phyloP scores from a whole-genome alignment of 1,140 invertebrate genomes.

The Stegodyphus mimosarum region DNA sequence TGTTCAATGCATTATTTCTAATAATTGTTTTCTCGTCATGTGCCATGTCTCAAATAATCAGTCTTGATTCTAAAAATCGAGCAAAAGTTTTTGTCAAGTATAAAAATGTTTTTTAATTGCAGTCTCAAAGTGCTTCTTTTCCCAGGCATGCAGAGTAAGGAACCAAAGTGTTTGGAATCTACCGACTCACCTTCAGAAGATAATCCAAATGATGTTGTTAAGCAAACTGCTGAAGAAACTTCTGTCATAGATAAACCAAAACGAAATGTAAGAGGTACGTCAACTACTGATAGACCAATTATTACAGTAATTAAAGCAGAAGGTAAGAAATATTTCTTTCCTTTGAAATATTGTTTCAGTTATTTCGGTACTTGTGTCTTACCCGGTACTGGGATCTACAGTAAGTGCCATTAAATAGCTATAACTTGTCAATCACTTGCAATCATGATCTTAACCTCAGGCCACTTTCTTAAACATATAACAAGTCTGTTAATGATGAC shows the following conservation, averaged over 20 bases:
- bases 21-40: too few species aligned
- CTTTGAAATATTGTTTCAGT: neutral
- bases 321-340: slow-evolving; percentile 15
- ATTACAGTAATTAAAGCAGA: slow-evolving; percentile 38
- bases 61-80: neutral
- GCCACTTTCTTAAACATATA: too few species aligned
- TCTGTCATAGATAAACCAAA: neutral
- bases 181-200: neutral
- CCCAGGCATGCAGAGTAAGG: neutral
- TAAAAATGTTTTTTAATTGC: neutral
- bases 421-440: too few species aligned
- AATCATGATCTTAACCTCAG: too few species aligned
- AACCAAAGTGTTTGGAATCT: neutral
- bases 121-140: neutral
- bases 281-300: slow-evolving; percentile 39
- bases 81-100: neutral
- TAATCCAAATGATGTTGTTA: neutral
- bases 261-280: neutral
- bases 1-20: too few species aligned
- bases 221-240: neutral
- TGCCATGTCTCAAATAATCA: neutral
- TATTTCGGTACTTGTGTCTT: neutral
- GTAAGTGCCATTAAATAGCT: neutral
- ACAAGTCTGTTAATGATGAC: too few species aligned
- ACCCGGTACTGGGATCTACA: neutral